These are phyloP conservation scores for Electrophaes corylata DNA, from an alignment of 2,888 invertebrate genomes.

Conservation along the genomic window DNA sequence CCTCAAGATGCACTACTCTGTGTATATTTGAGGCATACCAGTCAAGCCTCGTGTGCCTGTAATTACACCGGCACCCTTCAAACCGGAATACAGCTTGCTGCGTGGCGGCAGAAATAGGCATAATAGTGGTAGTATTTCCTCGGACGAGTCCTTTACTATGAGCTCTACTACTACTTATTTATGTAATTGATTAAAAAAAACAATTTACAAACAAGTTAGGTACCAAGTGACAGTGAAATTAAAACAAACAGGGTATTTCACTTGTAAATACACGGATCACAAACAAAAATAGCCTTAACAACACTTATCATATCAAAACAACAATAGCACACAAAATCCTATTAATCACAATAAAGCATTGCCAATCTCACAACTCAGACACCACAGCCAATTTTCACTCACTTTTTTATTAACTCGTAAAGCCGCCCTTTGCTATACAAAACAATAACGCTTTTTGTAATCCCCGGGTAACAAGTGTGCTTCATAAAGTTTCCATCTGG, in stretches of 20 bases:
- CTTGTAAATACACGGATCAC: not conserved
- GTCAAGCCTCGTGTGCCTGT: no score
- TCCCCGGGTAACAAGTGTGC: slow-evolving; percentile 77
- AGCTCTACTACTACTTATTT: no score
- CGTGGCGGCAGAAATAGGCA: no score
- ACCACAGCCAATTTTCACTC: slow-evolving; percentile 62
- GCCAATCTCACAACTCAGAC: slow-evolving; percentile 48
- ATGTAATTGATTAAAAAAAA: not conserved
- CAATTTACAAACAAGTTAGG: no score
- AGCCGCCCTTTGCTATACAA: slow-evolving; percentile 65
- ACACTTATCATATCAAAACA: slow-evolving; percentile 4
- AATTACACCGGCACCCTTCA: no score
- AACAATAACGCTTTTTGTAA: slow-evolving; percentile 79
- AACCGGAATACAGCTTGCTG: no score
- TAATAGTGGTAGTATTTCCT: no score
- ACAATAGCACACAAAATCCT: slow-evolving; percentile 44
- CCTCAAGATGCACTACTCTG: no score
- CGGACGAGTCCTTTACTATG: no score
- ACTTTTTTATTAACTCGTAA: slow-evolving; percentile 81
- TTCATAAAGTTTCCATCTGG: slow-evolving; percentile 78
- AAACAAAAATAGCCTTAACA: slow-evolving; percentile 1
- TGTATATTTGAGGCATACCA: no score
- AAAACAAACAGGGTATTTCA: not conserved
- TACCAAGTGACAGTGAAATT: not conserved
- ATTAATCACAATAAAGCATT: slow-evolving; percentile 58